Evolutionary conservation across 1,140 invertebrate species (phyloP).

Genomic region (Sycobia sp.): DNA sequence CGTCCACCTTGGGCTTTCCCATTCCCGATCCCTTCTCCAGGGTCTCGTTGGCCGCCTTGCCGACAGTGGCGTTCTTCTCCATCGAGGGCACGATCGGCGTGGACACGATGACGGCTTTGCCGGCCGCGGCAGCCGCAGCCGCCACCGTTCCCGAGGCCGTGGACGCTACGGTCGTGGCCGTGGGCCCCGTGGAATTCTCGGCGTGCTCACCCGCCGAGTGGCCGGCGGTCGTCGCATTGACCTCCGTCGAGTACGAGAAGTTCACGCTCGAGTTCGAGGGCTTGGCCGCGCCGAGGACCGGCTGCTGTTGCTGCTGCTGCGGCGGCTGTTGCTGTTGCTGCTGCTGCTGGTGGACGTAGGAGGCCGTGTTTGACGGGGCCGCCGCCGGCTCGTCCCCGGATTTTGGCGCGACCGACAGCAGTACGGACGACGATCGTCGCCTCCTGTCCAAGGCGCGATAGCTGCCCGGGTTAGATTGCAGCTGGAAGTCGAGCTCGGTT

Average conservation of each 20-base stretch:
- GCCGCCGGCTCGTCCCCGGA: background rate
- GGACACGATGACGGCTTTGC: constrained; percentile 26
- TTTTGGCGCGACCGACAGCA: background rate
- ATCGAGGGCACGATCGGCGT: constrained; percentile 31
- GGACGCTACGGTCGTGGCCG: background rate
- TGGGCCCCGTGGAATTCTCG: background rate
- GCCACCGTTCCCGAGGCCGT: background rate
- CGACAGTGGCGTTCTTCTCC: background rate
- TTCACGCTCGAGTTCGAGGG: constrained; percentile 7
- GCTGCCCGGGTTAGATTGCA: background rate
- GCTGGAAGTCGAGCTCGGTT: constrained; percentile 12
- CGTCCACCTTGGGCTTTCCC: background rate
- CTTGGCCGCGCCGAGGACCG: constrained; percentile 6
- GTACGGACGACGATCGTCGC: background rate
- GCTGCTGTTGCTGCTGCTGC: background rate
- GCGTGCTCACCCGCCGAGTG: background rate
- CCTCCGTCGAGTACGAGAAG: constrained; percentile 35
- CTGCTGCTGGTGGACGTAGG: too few relatives aligned
- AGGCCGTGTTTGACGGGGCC: too few relatives aligned
- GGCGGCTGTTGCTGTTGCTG: too few relatives aligned
- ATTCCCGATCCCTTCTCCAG: too few relatives aligned
- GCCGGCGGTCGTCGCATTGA: constrained; percentile 8
- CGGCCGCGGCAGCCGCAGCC: background rate
- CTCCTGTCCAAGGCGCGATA: background rate
- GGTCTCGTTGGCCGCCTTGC: background rate